Evolutionary conservation across 1,140 invertebrate genomes (phyloP).

Genomic region (Zaprionus ornatus): DNA sequence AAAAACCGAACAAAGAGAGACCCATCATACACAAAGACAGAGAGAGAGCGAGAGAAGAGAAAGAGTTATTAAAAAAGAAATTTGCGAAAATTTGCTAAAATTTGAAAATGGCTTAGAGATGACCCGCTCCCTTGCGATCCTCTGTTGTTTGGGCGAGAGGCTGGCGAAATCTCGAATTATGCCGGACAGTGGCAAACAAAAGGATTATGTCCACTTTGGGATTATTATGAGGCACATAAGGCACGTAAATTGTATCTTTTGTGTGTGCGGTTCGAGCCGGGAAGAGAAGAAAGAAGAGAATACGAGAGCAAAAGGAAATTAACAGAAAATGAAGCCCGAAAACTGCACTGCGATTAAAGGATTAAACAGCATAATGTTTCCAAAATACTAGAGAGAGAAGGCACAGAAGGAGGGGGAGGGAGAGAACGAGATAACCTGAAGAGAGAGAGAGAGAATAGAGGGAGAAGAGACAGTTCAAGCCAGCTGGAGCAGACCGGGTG

Average conservation of each 20-base stretch:
- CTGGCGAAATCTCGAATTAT: conserved; percentile 45
- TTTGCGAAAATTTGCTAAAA: conserved; percentile 39
- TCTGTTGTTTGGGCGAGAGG: conserved; percentile 14
- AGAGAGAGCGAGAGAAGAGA: conserved; percentile 6
- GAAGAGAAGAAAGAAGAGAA: conserved; percentile 17
- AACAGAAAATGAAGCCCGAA: conserved; percentile 58
- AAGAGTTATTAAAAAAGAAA: conserved; percentile 72
- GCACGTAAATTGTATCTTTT: conserved; percentile 56
- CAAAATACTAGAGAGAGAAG: conserved; percentile 54
- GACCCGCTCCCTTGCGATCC: background rate
- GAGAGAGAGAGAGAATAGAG: background rate
- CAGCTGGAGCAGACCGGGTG: conserved; percentile 28
- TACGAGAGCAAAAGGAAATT: conserved; percentile 61
- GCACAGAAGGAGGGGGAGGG: background rate
- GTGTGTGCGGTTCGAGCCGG: conserved; percentile 12
- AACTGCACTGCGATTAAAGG: conserved; percentile 69
- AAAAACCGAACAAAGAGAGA: background rate
- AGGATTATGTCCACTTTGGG: conserved; percentile 77
- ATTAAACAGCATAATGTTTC: conserved; percentile 79
- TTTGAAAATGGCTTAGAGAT: conserved; percentile 30
- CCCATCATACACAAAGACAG: background rate
- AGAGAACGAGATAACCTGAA: too few relatives aligned
- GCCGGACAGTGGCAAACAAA: conserved; percentile 62
- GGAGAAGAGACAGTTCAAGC: background rate
- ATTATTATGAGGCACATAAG: conserved; percentile 65